These are phyloP conservation scores for Torymus tubicola DNA, from an alignment of 2,888 invertebrate genomes.

Conservation along the genomic window DNA sequence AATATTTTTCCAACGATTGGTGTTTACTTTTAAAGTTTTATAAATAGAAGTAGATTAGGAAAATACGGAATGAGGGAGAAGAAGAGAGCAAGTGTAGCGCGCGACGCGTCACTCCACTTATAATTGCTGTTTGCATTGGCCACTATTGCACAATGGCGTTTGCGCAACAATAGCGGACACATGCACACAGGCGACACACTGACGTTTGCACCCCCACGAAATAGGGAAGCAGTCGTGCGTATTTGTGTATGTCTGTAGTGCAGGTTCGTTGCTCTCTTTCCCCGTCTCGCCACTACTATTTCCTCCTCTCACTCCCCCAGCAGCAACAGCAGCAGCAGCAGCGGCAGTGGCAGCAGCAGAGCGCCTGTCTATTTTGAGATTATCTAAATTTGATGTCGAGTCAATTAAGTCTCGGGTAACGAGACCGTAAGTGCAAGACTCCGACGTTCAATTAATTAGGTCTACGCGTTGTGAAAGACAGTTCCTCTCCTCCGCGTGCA, in stretches of 20 bases:
- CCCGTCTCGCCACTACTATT: neutral
- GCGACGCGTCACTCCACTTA: too few relatives aligned
- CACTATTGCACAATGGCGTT: too few relatives aligned
- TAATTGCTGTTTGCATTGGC: too few relatives aligned
- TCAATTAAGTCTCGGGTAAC: slow-evolving; percentile 39
- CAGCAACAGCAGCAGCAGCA: neutral
- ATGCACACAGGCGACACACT: too few relatives aligned
- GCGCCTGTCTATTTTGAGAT: slow-evolving; percentile 25
- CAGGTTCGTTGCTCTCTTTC: slow-evolving; percentile 17
- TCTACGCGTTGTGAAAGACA: neutral
- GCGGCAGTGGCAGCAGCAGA: neutral
- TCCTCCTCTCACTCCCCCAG: neutral
- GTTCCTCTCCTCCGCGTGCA: neutral
- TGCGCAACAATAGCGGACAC: too few relatives aligned
- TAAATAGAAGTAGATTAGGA: too few relatives aligned
- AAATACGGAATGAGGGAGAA: too few relatives aligned
- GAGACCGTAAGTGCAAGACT: slow-evolving; percentile 28
- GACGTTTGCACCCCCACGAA: too few relatives aligned
- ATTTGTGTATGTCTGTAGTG: too few relatives aligned
- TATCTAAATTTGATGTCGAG: slow-evolving; percentile 44
- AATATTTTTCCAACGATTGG: too few relatives aligned
- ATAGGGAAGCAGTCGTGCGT: neutral
- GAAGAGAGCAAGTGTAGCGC: too few relatives aligned
- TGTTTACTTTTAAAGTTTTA: too few relatives aligned
- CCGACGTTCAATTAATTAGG: slow-evolving; percentile 11